Evolutionary conservation across 1,140 invertebrate genomes (phyloP).

Genomic region (Drosophila biarmipes): DNA sequence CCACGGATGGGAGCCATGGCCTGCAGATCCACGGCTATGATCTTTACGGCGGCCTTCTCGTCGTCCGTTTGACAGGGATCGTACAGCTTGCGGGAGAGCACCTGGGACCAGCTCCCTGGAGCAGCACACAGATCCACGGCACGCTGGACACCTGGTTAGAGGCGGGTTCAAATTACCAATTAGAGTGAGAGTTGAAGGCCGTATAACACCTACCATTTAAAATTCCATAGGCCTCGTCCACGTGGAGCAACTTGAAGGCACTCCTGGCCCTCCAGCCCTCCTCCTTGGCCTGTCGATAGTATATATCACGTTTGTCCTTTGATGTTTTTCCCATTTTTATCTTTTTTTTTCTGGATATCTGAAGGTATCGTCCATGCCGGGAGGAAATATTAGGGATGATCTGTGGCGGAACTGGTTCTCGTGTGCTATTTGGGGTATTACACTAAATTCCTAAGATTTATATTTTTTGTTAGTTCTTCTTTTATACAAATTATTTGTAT

Average conservation of each 20-base stretch:
- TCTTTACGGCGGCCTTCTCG: slow-evolving; percentile 91
- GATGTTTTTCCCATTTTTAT: slow-evolving; percentile 95
- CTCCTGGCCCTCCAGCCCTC: slow-evolving; percentile 99
- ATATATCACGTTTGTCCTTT: slow-evolving; percentile 99
- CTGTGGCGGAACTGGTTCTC: slow-evolving; percentile 3
- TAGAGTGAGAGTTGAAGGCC: background rate
- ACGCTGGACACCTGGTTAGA: slow-evolving; percentile 90
- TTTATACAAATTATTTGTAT: too few species aligned
- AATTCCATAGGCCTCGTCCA: slow-evolving; percentile 97
- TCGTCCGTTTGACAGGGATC: slow-evolving; percentile 84
- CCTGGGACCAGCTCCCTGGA: slow-evolving; percentile 99
- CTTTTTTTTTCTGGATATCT: background rate
- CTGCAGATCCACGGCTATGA: slow-evolving; percentile 99
- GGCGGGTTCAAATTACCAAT: background rate
- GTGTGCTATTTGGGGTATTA: background rate
- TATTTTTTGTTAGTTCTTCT: too few species aligned
- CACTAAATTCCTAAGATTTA: too few species aligned
- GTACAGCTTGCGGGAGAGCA: slow-evolving; percentile 92
- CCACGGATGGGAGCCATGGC: slow-evolving; percentile 99
- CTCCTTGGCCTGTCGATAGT: slow-evolving; percentile 98
- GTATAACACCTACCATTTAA: slow-evolving; percentile 89
- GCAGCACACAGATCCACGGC: slow-evolving; percentile 99
- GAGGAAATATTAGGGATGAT: slow-evolving; percentile 5
- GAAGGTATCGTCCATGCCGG: background rate
- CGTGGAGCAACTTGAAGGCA: slow-evolving; percentile 99